phyloP scores from a whole-genome alignment of 2,113 vertebrate species.

The Marmota monax region DNA sequence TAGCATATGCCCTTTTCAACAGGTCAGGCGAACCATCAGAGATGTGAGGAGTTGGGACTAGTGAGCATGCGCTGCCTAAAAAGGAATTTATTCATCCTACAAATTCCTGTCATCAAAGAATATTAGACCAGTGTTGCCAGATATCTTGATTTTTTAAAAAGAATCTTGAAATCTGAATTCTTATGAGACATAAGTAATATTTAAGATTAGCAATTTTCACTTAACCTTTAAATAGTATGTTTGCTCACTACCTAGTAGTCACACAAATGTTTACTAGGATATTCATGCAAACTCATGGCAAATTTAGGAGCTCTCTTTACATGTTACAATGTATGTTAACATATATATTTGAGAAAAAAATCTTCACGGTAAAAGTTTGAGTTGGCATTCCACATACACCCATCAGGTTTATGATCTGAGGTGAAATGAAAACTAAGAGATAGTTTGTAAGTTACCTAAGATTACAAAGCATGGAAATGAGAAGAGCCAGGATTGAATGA shows the following conservation, averaged over 20 bases:
- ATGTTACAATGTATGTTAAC: neutral
- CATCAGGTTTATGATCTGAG: neutral
- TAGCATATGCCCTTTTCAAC: neutral
- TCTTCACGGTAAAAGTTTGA: neutral
- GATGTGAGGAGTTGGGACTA: neutral
- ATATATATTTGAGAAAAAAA: neutral
- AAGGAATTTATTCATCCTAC: neutral
- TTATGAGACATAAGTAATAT: neutral
- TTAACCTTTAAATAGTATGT: neutral
- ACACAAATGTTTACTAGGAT: neutral
- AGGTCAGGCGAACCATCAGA: neutral
- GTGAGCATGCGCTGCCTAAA: neutral
- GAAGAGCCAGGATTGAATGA: neutral
- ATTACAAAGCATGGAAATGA: neutral
- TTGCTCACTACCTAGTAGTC: neutral
- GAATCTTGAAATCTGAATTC: neutral
- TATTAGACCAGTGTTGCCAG: neutral
- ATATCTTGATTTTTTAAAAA: neutral
- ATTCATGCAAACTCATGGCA: neutral
- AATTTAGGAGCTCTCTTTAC: neutral
- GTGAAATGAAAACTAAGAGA: neutral
- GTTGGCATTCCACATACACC: fast-evolving
- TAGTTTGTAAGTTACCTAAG: neutral
- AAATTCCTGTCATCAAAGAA: neutral
- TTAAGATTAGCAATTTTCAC: neutral